Evolutionary conservation across 2,797 vertebrate species (phyloP), one percentile per base, ranked within the genome.

Genomic region (Platyrinchus mystaceus): DNA sequence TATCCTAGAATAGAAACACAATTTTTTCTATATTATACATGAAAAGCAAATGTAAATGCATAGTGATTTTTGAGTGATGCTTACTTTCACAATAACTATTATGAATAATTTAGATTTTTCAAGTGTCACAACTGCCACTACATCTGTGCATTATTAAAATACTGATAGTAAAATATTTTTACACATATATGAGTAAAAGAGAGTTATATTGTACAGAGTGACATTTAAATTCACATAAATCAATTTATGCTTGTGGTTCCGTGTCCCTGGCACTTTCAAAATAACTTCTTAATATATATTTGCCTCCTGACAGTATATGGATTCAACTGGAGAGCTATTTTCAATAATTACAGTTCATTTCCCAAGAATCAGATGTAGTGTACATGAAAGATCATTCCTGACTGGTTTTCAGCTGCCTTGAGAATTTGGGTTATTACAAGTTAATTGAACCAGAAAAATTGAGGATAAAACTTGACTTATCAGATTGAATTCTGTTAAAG

Each of bases 371-470:
- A 84, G 79, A 67, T 70, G 30, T 91, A 79, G 64, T 49, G 73
- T 60, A 83, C 64, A 43, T 66, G 55, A 89, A 94, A 93, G 52
- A 92, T 89, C 60, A 77, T 88, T 89, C 46, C 56, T 89, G 32
- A 50, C 83, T 68, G 62, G 10, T 58, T 94, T 94, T 95, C 88
- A 92, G 80, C 34, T 84, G 58, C 87, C 50, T 94, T 93, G 77
- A 74, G 93, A 91, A 68, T 91, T 97, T 85, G 64, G 62, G 71
- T 93, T 94, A 93, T 88, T 91, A 69, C 77, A 95, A 90, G 37
- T 67, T 92, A 95, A 96, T 60, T 86, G 89, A 91, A 94, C 28
- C 69, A 86, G 87, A 75, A 66, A 95, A 95, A n/a, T 52, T 94
- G 59, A 68, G 84, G 73, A 79, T 85, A 89, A 85, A 90, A 87